Percentiles rank a stretch among this genome's conserved stretches.
phyloP scores from a whole-genome alignment of 2,113 vertebrate genomes.

The Sula dactylatra region DNA sequence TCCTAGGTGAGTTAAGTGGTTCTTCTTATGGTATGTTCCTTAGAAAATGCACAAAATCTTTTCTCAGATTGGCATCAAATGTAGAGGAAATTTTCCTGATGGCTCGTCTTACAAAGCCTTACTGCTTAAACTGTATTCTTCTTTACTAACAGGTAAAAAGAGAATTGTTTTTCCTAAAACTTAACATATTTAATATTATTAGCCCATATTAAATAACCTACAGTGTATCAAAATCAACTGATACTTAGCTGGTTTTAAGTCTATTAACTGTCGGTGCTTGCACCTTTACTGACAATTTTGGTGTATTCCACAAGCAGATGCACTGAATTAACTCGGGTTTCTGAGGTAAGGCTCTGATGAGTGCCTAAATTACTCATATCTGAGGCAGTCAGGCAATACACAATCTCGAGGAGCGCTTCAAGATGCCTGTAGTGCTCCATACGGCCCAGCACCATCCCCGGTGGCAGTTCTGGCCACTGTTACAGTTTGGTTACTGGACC shows the following conservation, averaged over 20 bases:
- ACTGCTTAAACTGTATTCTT: neutral
- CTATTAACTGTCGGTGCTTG: neutral
- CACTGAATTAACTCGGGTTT: accelerated
- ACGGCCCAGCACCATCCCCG: neutral
- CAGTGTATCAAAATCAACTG: neutral
- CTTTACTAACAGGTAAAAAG: neutral
- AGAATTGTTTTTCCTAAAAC: neutral
- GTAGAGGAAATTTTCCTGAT: neutral
- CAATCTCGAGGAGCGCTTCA: accelerated
- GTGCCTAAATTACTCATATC: accelerated
- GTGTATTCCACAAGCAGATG: too few relatives aligned
- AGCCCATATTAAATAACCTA: neutral
- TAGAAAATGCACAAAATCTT: neutral
- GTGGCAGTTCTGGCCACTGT: neutral
- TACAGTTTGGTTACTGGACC: neutral
- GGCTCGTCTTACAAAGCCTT: neutral
- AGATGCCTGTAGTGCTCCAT: neutral
- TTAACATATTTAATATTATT: neutral
- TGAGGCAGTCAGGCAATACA: neutral
- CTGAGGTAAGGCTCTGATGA: neutral
- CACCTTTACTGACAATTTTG: neutral
- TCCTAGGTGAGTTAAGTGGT: neutral
- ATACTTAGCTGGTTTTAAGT: neutral
- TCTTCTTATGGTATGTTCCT: neutral
- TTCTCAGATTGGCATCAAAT: neutral